A percentile compares a stretch with the other conserved stretches of the same genome.
Conservation (phyloP, 2,113 vertebrate species). For the Oceanodroma tethys region DNA sequence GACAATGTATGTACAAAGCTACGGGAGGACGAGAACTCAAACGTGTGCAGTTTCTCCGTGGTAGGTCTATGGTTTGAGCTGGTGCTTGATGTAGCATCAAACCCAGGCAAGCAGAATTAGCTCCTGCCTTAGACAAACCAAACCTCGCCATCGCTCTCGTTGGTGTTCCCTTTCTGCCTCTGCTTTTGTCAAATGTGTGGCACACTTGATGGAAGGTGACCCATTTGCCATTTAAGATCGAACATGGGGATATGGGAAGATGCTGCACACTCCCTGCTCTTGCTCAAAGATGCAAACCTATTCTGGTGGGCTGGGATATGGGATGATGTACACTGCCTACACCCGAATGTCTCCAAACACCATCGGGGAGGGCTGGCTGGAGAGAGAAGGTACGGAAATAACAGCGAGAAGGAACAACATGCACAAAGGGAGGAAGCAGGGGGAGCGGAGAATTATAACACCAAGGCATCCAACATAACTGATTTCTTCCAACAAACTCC, state of each 20-base stretch:
- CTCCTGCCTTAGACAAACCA: background rate
- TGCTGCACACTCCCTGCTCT: accelerated
- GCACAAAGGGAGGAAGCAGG: background rate
- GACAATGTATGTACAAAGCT: background rate
- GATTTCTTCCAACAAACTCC: background rate
- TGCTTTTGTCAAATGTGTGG: background rate
- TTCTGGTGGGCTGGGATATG: background rate
- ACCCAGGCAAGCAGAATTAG: background rate
- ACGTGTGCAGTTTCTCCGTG: background rate
- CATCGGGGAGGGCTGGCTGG: background rate
- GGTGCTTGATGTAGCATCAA: background rate
- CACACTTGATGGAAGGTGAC: background rate
- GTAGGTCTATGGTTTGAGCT: background rate
- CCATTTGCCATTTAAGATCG: background rate
- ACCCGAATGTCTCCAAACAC: background rate
- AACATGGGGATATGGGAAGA: background rate
- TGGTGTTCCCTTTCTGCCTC: background rate
- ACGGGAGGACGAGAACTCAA: background rate
- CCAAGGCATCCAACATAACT: background rate
- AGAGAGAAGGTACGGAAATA: background rate
- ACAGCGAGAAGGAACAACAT: background rate
- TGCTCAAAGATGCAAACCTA: background rate
- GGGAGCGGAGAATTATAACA: background rate
- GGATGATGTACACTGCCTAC: background rate
- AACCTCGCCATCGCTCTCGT: accelerated